These are phyloP conservation scores for Protobothrops mucrosquamatus DNA, from an alignment of 2,113 vertebrate species.

Conservation along the genomic window DNA sequence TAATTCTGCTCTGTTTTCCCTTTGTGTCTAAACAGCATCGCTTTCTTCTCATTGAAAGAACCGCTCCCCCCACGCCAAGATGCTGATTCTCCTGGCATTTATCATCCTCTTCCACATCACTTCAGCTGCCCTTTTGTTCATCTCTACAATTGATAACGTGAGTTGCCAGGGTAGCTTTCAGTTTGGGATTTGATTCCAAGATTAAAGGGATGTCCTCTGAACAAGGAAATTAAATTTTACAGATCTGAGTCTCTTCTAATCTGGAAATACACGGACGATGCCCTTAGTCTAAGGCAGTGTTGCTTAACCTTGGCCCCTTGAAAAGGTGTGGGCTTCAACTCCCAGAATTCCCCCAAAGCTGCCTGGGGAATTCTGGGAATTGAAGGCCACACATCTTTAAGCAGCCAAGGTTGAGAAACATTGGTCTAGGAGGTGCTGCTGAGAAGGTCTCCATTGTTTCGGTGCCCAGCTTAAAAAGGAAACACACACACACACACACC, in stretches of 20 bases:
- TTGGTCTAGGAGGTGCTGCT: background rate
- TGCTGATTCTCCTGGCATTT: slow-evolving; percentile 78
- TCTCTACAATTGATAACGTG: slow-evolving; percentile 77
- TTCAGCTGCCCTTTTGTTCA: slow-evolving; percentile 71
- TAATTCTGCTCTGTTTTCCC: background rate
- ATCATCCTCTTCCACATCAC: slow-evolving; percentile 79
- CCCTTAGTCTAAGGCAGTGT: background rate
- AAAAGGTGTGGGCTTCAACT: background rate
- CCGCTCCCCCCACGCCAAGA: slow-evolving; percentile 50
- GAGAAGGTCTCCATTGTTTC: background rate
- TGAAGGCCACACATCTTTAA: background rate
- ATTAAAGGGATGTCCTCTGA: background rate
- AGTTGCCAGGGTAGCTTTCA: slow-evolving; percentile 36
- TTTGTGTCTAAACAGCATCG: background rate
- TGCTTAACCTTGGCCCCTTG: background rate
- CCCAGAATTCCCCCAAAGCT: background rate
- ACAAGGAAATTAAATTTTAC: background rate
- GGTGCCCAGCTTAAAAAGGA: background rate
- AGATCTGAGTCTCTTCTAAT: background rate
- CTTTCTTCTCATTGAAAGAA: slow-evolving; percentile 5
- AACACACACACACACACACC: background rate
- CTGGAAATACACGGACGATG: background rate
- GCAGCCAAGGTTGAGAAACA: background rate
- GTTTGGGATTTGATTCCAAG: background rate
- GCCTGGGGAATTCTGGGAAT: background rate